Conservation (phyloP, 2,888 invertebrate species). For the Trissolcus japonicus region DNA sequence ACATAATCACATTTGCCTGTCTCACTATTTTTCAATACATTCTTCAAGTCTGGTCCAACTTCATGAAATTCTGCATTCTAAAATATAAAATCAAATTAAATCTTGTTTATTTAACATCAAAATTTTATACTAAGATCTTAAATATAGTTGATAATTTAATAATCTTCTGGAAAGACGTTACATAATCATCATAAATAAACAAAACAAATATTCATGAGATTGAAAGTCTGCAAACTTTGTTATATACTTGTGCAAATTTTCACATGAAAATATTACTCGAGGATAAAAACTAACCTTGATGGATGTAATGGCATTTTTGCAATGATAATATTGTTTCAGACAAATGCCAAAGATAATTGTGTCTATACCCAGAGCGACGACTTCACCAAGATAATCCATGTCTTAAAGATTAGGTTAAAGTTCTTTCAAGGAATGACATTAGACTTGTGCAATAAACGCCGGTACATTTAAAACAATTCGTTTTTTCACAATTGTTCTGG, state of each 20-base stretch:
- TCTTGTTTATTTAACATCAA: background rate
- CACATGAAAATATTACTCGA: background rate
- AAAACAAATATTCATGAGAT: background rate
- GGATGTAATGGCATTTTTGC: slow-evolving; percentile 83
- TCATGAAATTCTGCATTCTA: slow-evolving; percentile 84
- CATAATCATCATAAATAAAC: no score
- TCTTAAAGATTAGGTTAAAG: slow-evolving; percentile 63
- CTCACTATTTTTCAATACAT: slow-evolving; percentile 80
- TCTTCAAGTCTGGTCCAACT: slow-evolving; percentile 81
- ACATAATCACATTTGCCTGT: slow-evolving; percentile 84
- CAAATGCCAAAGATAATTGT: slow-evolving; percentile 85
- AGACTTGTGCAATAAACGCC: slow-evolving; percentile 8
- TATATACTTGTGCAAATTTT: no score
- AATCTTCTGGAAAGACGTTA: background rate
- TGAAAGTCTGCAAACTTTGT: background rate
- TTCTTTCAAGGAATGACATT: slow-evolving; percentile 32
- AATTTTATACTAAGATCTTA: background rate
- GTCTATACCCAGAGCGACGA: slow-evolving; percentile 85
- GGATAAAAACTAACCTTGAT: slow-evolving; percentile 80
- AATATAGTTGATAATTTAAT: background rate
- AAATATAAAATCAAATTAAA: background rate
- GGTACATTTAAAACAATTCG: slow-evolving; percentile 6
- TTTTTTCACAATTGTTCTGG: background rate
- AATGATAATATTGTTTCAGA: slow-evolving; percentile 85
- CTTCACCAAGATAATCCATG: slow-evolving; percentile 88